Base-by-base conservation (phyloP, 2,888 invertebrate species). In the Brachyptera putata region DNA sequence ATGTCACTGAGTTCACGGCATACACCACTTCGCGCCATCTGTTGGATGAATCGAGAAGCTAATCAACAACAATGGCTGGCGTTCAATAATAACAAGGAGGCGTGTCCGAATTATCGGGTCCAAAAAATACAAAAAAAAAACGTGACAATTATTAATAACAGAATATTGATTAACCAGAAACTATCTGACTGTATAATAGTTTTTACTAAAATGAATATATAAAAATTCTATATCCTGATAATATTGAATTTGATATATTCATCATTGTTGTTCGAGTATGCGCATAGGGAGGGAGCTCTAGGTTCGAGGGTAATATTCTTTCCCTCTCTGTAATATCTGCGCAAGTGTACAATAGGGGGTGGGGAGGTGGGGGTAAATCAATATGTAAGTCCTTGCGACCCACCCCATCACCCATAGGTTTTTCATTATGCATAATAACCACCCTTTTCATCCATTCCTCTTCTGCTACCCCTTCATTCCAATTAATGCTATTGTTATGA, bases 21-120 rank as follows among this genome's bases (percentile, higher is more conserved):
- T n/a, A n/a, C n/a, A n/a, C n/a, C n/a, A n/a, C n/a, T n/a, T n/a
- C n/a, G n/a, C n/a, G 7, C 30, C 30, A 30, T 30, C 30, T 30
- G 30, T 30, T 11, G 30, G 30, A 30, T 5, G 30, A 30, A 7
- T 30, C n/a, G 30, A 11, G 30, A 11, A 30, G 11, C 11, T 30
- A 30, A 7, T 30, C 5, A 18, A 43, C 11, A 14, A 43, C 14
- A 43, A 43, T 43, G 43, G 43, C 43, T 18, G 43, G 21, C 43
- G 43, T 43, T 43, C 43, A 43, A 43, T 43, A 43, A 18, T 21
- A 43, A 43, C 43, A 43, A 43, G 16, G 18, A 43, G 18, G 43
- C 43, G 21, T 43, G 43, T 14, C 11, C 39, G 13, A 5, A 37
- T n/a, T 37, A n/a, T 37, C 39, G 39, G 4, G 16, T 16, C 16